Conservation (phyloP, 23 tunicate genomes). For the Trididemnum clinides region DNA sequence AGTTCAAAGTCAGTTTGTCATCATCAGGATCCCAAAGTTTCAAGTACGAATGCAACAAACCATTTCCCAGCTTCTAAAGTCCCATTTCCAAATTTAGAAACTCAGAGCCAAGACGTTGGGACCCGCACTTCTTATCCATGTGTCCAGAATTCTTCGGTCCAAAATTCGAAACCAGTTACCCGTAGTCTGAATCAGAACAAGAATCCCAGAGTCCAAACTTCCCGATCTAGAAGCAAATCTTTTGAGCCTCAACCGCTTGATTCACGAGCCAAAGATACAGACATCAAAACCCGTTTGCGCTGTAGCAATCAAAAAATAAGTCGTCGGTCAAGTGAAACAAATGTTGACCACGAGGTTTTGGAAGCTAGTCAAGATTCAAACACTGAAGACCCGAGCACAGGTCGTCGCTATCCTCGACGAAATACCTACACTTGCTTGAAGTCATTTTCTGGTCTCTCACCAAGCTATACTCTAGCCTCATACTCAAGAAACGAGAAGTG, state of each 20-base stretch:
- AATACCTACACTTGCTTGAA: conserved; percentile 75
- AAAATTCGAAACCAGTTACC: no score
- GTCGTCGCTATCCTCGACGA: conserved; percentile 75
- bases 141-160: no score
- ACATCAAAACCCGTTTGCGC: not conserved
- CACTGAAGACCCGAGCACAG: not conserved
- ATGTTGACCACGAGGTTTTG: no score
- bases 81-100: no score
- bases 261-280: no score
- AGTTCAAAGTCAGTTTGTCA: no score
- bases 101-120: no score
- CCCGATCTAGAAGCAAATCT: conserved; percentile 8
- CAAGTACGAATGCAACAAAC: no score
- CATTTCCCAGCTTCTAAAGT: no score
- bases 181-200: no score
- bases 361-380: not conserved
- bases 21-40: no score
- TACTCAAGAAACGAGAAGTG: conserved; percentile 46
- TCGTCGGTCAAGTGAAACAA: not conserved
- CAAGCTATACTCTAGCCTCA: conserved; percentile 74
- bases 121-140: no score
- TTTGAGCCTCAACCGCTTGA: conserved; percentile 18
- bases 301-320: not conserved
- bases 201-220: not conserved
- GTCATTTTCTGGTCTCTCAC: conserved; percentile 87